Base-by-base conservation (phyloP, 2,113 vertebrate genomes). In the Eurypyga helias region DNA sequence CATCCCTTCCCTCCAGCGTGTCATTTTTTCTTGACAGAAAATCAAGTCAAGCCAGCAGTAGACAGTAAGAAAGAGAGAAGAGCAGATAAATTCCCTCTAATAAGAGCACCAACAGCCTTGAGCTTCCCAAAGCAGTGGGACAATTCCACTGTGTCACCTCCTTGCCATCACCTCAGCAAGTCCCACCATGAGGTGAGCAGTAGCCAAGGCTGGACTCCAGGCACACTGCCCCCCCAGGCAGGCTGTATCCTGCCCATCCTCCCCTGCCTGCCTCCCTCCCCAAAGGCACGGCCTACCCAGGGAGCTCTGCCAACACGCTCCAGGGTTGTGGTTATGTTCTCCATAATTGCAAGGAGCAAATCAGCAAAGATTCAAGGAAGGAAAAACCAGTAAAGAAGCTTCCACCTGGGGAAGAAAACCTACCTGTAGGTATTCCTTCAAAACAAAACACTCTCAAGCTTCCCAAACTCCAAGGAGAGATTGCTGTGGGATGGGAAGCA, bases 281-380 rank as follows among this genome's bases (percentile, higher is more conserved):
- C 29, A 17, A 21, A 31, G n/a, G 34, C 31, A 65, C 0, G 0
- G 4, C 33, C 45, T 33, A 31, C 52, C 34, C 5, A 0, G 31
- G 60, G 26, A 67, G 52, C 41, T 62, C 72, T 78, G 31, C 45
- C 29, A 70, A 58, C 62, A 16, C 0, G 1, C 24, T 55, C 41
- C n/a, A 29, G 13, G n/a, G 11, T 19, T 60, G 34, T 36, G 6
- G 36, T 34, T 66, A 23, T 4, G 29, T 29, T 77, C 31, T 87
- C 58, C 20, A 6, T 10, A 61, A 54, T 20, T 48, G 41, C 58
- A 41, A 80, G 20, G 72, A 38, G 18, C 48, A 81, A 89, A 60
- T 29, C 49, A 90, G 31, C 28, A 46, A 67, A 71, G 26, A 78
- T 17, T 76, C 43, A 51, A 61, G 57, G 43, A 15, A 48, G 9